These are phyloP conservation scores for Arizona elegans DNA, from an alignment of 2,113 vertebrate species.

Conservation along the genomic window DNA sequence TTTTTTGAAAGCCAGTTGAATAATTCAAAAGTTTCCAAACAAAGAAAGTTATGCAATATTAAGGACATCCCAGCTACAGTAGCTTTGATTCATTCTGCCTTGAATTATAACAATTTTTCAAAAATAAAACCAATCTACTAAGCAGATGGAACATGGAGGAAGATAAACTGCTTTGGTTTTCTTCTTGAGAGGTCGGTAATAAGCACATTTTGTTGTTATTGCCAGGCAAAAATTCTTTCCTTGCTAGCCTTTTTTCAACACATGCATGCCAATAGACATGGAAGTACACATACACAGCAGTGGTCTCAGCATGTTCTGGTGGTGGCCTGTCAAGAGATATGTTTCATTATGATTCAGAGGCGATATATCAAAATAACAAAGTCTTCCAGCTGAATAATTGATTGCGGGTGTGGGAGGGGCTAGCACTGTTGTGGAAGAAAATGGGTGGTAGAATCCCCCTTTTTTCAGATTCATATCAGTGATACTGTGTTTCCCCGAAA, in stretches of 20 bases:
- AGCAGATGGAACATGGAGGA: background rate
- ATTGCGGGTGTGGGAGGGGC: background rate
- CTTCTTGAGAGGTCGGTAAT: background rate
- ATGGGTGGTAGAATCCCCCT: background rate
- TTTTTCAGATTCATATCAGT: background rate
- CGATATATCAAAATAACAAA: background rate
- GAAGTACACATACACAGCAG: background rate
- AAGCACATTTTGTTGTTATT: background rate
- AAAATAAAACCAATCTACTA: background rate
- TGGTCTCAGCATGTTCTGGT: background rate
- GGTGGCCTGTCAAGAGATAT: background rate
- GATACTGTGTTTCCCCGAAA: background rate
- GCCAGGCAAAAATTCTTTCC: background rate
- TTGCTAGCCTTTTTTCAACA: conserved; percentile 1
- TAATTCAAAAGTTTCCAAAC: background rate
- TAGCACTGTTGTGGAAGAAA: background rate
- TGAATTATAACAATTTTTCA: background rate
- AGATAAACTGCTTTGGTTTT: background rate
- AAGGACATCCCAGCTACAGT: background rate
- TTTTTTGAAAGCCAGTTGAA: background rate
- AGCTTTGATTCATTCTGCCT: background rate
- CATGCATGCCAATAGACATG: background rate
- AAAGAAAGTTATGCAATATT: background rate
- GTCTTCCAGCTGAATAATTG: background rate
- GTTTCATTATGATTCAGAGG: background rate